Conservation (phyloP, 2,113 vertebrate species). For the Pterocles orientalis region DNA sequence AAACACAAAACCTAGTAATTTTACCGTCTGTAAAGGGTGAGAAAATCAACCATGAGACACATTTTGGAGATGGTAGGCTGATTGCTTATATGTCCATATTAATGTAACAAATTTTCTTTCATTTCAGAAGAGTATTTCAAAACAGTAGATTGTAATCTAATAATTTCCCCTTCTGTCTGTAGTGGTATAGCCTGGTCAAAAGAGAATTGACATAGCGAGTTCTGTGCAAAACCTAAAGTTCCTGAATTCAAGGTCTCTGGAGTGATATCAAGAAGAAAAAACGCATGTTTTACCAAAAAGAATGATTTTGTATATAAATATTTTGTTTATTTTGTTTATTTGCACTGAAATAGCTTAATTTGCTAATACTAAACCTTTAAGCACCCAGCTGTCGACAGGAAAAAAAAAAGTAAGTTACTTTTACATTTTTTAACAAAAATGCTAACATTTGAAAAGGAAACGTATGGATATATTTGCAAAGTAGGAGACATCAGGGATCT, state of each 20-base stretch:
- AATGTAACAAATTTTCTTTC: not conserved
- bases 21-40: not conserved
- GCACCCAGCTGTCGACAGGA: not conserved
- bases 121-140: not conserved
- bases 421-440: not conserved
- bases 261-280: not conserved
- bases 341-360: not conserved
- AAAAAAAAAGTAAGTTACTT: not conserved
- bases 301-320: not conserved
- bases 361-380: not conserved
- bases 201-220: not conserved
- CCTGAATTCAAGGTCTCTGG: not conserved
- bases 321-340: not conserved
- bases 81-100: not conserved
- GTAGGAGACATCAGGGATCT: not conserved
- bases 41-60: not conserved
- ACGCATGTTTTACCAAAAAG: not conserved
- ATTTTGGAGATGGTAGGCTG: not conserved
- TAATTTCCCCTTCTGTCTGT: not conserved
- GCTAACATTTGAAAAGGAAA: not conserved
- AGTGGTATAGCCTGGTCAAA: not conserved
- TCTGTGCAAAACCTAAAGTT: not conserved
- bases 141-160: not conserved
- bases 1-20: not conserved
- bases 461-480: not conserved